These are phyloP conservation scores for Etia nguti DNA, from an alignment of 2,113 vertebrate genomes.

Conservation along the genomic window DNA sequence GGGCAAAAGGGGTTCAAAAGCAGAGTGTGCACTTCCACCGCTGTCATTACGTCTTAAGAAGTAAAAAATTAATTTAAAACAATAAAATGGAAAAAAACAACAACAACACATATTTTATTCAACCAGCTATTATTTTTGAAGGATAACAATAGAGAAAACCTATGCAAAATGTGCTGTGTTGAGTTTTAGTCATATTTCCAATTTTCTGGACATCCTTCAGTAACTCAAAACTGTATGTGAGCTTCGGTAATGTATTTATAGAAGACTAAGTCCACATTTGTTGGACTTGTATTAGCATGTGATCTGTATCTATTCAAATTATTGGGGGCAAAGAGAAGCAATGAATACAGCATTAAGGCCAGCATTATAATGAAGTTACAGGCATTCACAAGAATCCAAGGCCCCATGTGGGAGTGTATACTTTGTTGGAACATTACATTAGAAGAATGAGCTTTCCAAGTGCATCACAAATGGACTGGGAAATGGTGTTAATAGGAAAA, in stretches of 20 bases:
- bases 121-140: neutral
- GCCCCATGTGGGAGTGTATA: neutral
- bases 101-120: neutral
- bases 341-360: neutral
- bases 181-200: neutral
- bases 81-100: neutral
- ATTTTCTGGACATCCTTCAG: neutral
- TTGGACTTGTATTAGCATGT: no score
- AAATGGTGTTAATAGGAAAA: neutral
- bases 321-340: accelerated
- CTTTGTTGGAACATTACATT: neutral
- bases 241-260: neutral
- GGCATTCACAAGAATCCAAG: neutral
- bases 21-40: constrained; percentile 82
- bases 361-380: neutral
- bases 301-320: neutral
- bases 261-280: neutral
- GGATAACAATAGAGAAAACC: neutral
- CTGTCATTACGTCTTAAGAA: constrained; percentile 82
- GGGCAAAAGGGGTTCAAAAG: constrained; percentile 82
- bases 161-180: neutral
- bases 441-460: neutral
- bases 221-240: neutral
- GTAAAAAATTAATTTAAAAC: neutral
- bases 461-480: neutral